Base-by-base conservation (phyloP, 2,888 invertebrate species). In the Anarsia innoxiella region DNA sequence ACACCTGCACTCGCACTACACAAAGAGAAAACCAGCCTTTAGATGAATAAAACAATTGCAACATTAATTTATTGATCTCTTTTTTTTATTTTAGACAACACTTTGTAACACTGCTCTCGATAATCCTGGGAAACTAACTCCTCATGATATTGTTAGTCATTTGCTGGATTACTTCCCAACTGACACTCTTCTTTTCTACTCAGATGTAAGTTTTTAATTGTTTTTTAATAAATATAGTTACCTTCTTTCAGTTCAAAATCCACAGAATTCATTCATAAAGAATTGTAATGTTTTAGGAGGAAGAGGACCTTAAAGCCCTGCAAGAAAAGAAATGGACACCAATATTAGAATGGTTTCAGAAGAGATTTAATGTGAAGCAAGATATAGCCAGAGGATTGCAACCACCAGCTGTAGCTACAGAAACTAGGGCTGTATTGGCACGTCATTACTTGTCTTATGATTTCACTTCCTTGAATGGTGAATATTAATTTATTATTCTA, bases 101-200 rank as follows among this genome's bases (percentile, higher is more conserved):
- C 76, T 99, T 19, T 93, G 95, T 59, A 97, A 95, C 59, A 97
- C 96, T 12, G 91, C 92, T 15, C 76, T 96, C 43, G 99, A 99
- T 67, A 99, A 99, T 86, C 98, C 98, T 3, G 91, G 93, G 50
- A 90, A 91, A 51, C 84, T 92, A 42, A 91, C 88, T 2, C 90
- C 91, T 64, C 86, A 89, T 51, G 92, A 93, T 60, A 88, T 96
- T 58, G 90, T 91, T 1, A 89, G 89, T 59, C 90, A 93, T 59
- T 87, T 97, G 46, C 68, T 95, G 1, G 93, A 94, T 52, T 95
- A 89, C 66, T 76, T 94, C 30, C 88, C 92, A 45, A 93, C 94
- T 2, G 96, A 96, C 62, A 94, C 96, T 14, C 75, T 95, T 35
- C 80, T 95, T 2, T 95, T 90, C 70, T 90, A 92, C 58, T 88